These are phyloP conservation scores for Artemia sinica DNA, from an alignment of 2,888 invertebrate species.

Conservation along the genomic window DNA sequence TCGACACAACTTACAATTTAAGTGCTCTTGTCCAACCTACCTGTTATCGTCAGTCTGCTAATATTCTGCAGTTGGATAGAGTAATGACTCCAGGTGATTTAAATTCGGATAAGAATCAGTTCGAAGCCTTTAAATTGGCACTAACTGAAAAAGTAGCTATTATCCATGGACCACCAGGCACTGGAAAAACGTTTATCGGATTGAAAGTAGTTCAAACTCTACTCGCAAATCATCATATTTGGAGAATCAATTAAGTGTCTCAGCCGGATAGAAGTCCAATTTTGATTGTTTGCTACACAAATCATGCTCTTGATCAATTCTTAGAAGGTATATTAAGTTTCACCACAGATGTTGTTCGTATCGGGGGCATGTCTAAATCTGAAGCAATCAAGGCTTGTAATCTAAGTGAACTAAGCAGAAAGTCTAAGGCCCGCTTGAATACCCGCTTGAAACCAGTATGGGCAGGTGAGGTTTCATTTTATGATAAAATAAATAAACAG, in stretches of 20 bases:
- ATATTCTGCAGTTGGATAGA: neutral
- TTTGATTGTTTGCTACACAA: slow-evolving; percentile 61
- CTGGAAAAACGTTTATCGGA: slow-evolving; percentile 45
- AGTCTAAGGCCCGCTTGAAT: neutral
- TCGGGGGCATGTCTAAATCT: slow-evolving; percentile 51
- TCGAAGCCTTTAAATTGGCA: slow-evolving; percentile 46
- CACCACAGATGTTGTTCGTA: slow-evolving; percentile 44
- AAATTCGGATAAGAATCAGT: slow-evolving; percentile 47
- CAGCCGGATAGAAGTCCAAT: slow-evolving; percentile 37
- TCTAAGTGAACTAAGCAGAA: slow-evolving; percentile 13
- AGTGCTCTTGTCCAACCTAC: no score
- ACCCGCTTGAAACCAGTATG: slow-evolving; percentile 26
- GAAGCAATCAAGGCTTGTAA: slow-evolving; percentile 33
- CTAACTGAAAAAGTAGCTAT: slow-evolving; percentile 52
- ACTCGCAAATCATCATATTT: slow-evolving; percentile 38
- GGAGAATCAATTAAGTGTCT: slow-evolving; percentile 29
- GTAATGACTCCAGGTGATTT: slow-evolving; percentile 39
- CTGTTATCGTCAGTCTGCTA: no score
- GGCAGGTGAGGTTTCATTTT: no score
- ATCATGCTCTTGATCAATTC: slow-evolving; percentile 73
- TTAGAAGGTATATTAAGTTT: slow-evolving; percentile 46
- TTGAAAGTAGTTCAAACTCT: slow-evolving; percentile 51
- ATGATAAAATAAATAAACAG: no score
- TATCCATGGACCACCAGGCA: slow-evolving; percentile 51
- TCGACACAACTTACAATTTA: no score